Evolutionary conservation across 2,797 vertebrate species (phyloP), one percentile per base, ranked within the genome.

Genomic region (Serranus cabrilla): DNA sequence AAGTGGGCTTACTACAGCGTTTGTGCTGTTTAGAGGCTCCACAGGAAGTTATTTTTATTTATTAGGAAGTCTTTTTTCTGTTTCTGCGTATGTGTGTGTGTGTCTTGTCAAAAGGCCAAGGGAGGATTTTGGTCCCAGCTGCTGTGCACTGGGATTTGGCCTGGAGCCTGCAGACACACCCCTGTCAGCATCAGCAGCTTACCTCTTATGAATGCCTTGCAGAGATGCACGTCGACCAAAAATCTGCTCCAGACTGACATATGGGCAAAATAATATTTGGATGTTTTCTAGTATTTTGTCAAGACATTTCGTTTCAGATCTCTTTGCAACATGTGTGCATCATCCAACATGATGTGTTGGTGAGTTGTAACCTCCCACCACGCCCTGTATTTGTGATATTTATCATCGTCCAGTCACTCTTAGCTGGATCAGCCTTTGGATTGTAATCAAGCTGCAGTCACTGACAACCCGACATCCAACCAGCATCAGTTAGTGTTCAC

Each of bases 121-220:
- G 71, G 82, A 89, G 90, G 92, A 91, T 91, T 92, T 89, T 81
- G 78, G 85, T 84, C 90, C 89, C 93, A 94, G 92, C 91, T 93
- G 92, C 77, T 89, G 77, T 86, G 80, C 62, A 72, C 79, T 76
- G 84, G 74, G 80, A 86, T 85, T 88, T 91, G 88, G 91, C 87
- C 69, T 77, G 68, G 17, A 70, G 91, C 91, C 92, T 80, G 72
- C 69, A 91, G 86, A 92, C 88, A 87, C 85, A 86, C 83, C 83
- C 84, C 51, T 86, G 74, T 92, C 87, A 87, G 76, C 88, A 88
- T 87, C 86, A 87, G 83, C 70, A 81, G 83, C 85, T 85, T 82
- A 76, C 78, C 71, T 73, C 84, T 81, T 80, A 60, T 78, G 60
- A 86, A 88, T 89, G 78, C 78, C 74, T 85, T 4, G 11, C 16